Base-by-base conservation (phyloP, 2,888 invertebrate genomes). In the Serrognathus titanus region DNA sequence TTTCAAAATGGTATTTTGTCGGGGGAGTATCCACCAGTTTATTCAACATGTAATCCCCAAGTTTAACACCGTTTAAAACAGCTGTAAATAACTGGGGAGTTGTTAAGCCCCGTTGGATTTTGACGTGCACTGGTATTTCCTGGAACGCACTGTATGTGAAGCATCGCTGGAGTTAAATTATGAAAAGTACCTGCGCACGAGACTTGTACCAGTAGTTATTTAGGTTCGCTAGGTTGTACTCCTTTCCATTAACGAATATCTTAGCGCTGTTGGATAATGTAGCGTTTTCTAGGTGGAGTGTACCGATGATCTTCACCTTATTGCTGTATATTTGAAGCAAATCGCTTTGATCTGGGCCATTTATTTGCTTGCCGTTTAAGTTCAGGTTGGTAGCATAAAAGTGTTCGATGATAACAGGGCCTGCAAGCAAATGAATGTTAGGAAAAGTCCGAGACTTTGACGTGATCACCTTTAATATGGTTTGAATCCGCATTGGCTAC, bases 121-220 rank as follows among this genome's bases (percentile, higher is more conserved):
- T 68, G 38, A 74, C 67, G 57, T 69, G 67, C 11, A 64, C 64
- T 10, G 71, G 70, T 54, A 76, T 71, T 43, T 53, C 59, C 72
- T 75, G 52, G 49, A 66, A 62, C 2, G 0, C 16, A 2, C 16
- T 16, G 16, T 16, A 16, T 16, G 12, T 13, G 43, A 43, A 6
- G 20, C 43, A 13, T 11, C 39, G 12, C n/a, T 20, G 11, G 10
- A 1, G 1, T 31, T 6, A 31, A 31, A 31, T 31, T 7, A 10
- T 9, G 45, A 48, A 11, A 31, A 53, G 53, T 63, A 72, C 73
- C 65, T 76, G 77, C 55, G 69, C 59, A 48, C 63, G 67, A 54
- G 56, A 69, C 65, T 74, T 76, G n/a, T 67, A 68, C 76, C 76
- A 77, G 60, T 71, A 77, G 43, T 66, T 58, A 12, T 69, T 55